phyloP scores from a whole-genome alignment of 23 tunicate genomes.

The Diplosoma virens region DNA sequence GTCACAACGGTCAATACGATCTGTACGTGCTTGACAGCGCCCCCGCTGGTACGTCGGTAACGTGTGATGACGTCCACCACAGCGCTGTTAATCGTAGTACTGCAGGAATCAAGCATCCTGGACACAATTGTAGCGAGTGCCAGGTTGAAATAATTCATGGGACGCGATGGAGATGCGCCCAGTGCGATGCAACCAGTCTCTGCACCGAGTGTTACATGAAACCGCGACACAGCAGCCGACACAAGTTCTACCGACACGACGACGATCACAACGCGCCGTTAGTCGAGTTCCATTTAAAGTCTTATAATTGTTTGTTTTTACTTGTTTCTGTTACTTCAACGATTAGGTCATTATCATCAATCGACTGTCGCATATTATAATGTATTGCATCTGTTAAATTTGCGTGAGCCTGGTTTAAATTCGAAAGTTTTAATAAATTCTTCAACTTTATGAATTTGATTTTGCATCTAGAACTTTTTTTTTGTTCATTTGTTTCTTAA shows the following conservation, averaged over 20 bases:
- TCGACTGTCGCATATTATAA: no score
- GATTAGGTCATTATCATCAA: no score
- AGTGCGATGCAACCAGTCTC: conserved; percentile 45
- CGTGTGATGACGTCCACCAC: background rate
- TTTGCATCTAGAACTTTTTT: no score
- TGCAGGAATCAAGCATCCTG: conserved; percentile 38
- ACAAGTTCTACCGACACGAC: conserved; percentile 36
- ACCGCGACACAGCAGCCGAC: conserved; percentile 5
- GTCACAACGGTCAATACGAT: conserved; percentile 38
- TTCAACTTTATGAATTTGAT: no score
- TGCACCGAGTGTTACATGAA: conserved; percentile 59
- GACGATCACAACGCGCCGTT: background rate
- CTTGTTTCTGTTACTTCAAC: no score
- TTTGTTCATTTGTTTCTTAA: no score
- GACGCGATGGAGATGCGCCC: conserved; percentile 34
- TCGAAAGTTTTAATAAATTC: no score
- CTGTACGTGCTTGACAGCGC: conserved; percentile 47
- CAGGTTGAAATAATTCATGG: conserved; percentile 28
- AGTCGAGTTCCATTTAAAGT: background rate
- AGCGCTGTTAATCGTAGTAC: background rate
- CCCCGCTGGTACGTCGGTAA: conserved; percentile 39
- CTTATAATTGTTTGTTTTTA: background rate
- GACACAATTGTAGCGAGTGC: conserved; percentile 38
- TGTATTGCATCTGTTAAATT: no score
- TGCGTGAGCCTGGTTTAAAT: no score